Conservation (phyloP, 2,113 vertebrate species). For the Jacana jacana region DNA sequence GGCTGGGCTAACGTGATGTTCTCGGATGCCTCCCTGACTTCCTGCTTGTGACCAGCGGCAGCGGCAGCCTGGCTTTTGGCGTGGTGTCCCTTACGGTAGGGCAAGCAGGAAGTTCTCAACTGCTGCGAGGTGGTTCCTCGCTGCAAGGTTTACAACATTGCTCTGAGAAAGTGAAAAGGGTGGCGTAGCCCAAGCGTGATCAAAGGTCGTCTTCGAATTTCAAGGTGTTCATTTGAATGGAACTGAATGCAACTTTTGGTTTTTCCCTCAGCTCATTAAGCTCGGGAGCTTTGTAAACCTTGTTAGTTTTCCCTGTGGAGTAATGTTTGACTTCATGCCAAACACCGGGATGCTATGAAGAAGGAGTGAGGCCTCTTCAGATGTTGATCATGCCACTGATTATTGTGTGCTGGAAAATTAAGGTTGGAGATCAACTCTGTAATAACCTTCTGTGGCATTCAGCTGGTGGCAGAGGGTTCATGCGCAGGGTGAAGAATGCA, state of each 20-base stretch:
- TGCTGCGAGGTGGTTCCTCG: neutral
- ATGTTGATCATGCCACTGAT: neutral
- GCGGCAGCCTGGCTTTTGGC: neutral
- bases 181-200: neutral
- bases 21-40: neutral
- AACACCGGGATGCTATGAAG: neutral
- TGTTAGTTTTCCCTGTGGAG: neutral
- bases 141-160: neutral
- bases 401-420: neutral
- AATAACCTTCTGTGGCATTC: neutral
- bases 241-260: neutral
- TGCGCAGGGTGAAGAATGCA: neutral
- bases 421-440: neutral
- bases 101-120: neutral
- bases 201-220: neutral
- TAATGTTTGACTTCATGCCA: neutral
- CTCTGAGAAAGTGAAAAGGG: neutral
- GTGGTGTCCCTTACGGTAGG: fast-evolving
- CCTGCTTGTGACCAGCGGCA: neutral
- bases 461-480: neutral
- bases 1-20: neutral
- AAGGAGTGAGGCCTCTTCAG: neutral
- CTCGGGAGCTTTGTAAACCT: neutral
- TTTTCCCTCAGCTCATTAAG: neutral
- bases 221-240: neutral